These are phyloP conservation scores for Mirounga angustirostris DNA, from an alignment of 2,113 vertebrate species.

Conservation along the genomic window DNA sequence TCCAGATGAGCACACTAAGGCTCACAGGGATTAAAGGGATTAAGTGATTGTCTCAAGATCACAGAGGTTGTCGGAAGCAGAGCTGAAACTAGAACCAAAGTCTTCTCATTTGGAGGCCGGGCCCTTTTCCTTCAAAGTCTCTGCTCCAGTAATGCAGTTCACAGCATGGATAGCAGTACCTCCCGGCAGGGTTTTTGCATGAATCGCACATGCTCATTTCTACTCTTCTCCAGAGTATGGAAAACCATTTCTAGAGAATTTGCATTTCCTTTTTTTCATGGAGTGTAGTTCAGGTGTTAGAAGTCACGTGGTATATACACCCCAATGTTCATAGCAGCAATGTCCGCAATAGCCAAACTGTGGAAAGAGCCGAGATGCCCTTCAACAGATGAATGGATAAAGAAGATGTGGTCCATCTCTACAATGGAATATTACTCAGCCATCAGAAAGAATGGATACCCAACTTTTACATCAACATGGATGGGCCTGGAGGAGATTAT, in stretches of 20 bases:
- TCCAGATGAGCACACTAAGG: neutral
- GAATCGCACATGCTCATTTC: neutral
- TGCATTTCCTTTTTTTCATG: neutral
- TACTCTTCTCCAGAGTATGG: neutral
- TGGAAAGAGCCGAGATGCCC: no score
- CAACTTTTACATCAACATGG: no score
- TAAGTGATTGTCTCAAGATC: constrained; percentile 32
- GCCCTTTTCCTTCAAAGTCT: neutral
- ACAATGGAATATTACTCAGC: no score
- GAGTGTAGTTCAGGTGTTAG: neutral
- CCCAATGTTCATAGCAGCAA: no score
- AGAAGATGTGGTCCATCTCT: no score
- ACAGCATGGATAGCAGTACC: neutral
- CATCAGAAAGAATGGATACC: no score
- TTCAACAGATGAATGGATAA: no score
- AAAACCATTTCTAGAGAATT: neutral
- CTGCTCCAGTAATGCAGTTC: neutral
- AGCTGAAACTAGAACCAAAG: neutral
- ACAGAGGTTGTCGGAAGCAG: neutral
- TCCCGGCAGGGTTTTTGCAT: neutral
- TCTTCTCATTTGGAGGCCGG: neutral
- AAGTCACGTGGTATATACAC: neutral
- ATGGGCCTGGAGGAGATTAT: no score
- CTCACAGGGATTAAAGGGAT: constrained; percentile 19
- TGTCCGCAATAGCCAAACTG: no score